Conservation (phyloP, 2,888 invertebrate genomes). For the Monoplex corrugatus region DNA sequence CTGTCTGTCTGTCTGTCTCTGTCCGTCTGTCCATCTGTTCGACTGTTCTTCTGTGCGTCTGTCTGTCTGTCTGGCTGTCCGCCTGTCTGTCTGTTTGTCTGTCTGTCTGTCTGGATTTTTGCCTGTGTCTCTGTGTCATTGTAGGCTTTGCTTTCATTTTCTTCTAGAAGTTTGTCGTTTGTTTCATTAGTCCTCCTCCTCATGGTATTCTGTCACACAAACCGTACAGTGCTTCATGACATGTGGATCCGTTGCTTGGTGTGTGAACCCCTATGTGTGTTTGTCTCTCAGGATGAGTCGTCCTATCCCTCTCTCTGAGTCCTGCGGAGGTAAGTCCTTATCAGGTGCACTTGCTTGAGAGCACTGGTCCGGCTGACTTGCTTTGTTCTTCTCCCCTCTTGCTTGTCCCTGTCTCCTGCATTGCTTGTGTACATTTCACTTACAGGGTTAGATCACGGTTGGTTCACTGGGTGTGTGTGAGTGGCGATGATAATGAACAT, state of each 20-base stretch:
- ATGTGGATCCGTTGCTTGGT: neutral
- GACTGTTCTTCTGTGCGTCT: no score
- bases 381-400: neutral
- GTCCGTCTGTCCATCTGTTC: no score
- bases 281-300: conserved; percentile 19
- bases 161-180: neutral
- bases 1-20: neutral
- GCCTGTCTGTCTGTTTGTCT: no score
- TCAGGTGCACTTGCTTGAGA: neutral
- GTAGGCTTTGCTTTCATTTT: neutral
- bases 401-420: neutral
- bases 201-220: neutral
- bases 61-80: no score
- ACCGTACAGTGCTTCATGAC: neutral
- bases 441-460: no score
- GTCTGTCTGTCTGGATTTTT: no score
- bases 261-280: neutral
- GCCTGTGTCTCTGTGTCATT: no score
- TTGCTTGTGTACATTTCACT: neutral
- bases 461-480: no score
- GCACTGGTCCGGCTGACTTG: no score
- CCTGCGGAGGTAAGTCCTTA: neutral
- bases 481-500: no score
- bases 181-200: neutral
- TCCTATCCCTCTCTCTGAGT: conserved; percentile 20